Evolutionary conservation across 2,797 vertebrate species (phyloP), one percentile per base, ranked within the genome.

Genomic region (Antennarius maculatus): DNA sequence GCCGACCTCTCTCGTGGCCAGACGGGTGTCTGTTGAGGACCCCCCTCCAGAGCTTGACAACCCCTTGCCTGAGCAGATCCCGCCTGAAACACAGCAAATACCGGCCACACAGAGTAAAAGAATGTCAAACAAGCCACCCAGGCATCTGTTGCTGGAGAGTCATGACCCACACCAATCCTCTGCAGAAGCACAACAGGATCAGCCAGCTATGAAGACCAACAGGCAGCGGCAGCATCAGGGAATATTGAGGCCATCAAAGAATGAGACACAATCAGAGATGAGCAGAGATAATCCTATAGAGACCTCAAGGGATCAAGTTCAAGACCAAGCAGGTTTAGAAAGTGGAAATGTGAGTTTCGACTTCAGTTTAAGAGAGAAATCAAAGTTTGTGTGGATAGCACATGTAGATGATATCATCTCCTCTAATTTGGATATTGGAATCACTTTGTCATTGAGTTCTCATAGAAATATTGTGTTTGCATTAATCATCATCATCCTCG

Each of bases 1-100:
- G 31, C 94, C 94, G 0, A 80, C 91, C 10, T 87, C 92, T 28
- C 89, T 93, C 3, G 81, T 92, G 63, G 93, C 93, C 45, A 87
- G 92, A 17, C 87, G 88, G 7, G 92, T 94, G 52, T 94, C 92
- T 34, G 89, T 94, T 4, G 91, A 93, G 60, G 92, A 93, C 69
- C 91, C 92, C 13, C 89, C 92, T 0, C 66, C 83, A 10, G 91
- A 92, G 75, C 82, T 92, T 2, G 63, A 86, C 58, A 77, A 68
- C 27, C 86, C 74, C 0, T 77, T 90, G 50, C 84, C 86, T 1
- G 90, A 93, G 78, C 90, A 91, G 74, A 86, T 92, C 56, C 71
- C 65, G 7, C 57, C 60, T 1, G 87, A 87, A 50, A 51, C n/a
- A 48, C 83, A 83, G 59, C 73, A 63, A n/a, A 54, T 46, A 16